These are phyloP conservation scores for Notolabrus celidotus DNA, from an alignment of 2,797 vertebrate genomes.

Conservation along the genomic window DNA sequence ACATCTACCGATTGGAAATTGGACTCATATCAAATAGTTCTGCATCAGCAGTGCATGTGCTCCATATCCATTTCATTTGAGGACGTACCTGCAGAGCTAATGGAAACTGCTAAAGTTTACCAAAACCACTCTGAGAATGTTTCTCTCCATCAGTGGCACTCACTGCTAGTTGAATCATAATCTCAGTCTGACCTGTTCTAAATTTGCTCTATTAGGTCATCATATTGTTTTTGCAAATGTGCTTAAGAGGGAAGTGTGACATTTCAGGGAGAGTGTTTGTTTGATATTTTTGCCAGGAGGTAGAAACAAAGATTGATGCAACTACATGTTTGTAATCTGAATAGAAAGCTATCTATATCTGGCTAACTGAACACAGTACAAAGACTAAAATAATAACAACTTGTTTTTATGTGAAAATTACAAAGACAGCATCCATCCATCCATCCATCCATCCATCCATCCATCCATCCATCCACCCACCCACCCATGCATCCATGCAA, in stretches of 20 bases:
- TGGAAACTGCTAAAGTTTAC: background rate
- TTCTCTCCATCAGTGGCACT: too few relatives aligned
- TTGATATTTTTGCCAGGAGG: background rate
- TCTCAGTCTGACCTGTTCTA: too few relatives aligned
- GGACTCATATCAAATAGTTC: constrained; percentile 11
- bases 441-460: too few relatives aligned
- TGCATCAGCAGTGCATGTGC: background rate
- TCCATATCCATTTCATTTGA: constrained; percentile 18
- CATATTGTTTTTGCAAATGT: background rate
- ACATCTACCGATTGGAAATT: constrained; percentile 10
- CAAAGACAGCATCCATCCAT: too few relatives aligned
- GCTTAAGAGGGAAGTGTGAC: background rate
- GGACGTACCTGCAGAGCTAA: rapidly evolving
- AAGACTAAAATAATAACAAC: background rate
- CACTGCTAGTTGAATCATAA: too few relatives aligned
- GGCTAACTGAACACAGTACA: background rate
- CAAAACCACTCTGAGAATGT: background rate
- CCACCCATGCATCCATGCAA: too few relatives aligned
- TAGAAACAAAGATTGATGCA: background rate
- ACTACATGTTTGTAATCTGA: background rate
- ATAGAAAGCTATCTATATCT: background rate
- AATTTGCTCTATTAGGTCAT: too few relatives aligned
- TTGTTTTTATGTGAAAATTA: too few relatives aligned
- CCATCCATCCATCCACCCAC: too few relatives aligned
- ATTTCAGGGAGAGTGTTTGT: background rate